Evolutionary conservation across 2,888 invertebrate species (phyloP).

Genomic region (Brassicogethes aeneus): DNA sequence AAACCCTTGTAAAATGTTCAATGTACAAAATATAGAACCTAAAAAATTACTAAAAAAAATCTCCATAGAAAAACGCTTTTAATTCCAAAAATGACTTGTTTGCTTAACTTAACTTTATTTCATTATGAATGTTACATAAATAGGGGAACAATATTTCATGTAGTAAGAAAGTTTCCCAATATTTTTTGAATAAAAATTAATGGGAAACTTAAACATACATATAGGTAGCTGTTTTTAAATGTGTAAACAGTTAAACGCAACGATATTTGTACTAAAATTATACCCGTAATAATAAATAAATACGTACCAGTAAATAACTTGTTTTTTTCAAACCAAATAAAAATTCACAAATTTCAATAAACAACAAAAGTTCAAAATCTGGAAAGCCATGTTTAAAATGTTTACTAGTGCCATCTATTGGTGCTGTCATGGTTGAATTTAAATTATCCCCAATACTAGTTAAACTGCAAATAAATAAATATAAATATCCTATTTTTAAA

Average conservation of each 20-base stretch:
- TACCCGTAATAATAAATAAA: slow-evolving; percentile 21
- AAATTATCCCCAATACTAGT: too few species aligned
- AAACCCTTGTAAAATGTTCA: slow-evolving; percentile 8
- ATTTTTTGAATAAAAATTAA: slow-evolving; percentile 3
- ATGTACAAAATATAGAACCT: slow-evolving; percentile 6
- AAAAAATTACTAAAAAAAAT: slow-evolving; percentile 4
- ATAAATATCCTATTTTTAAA: too few species aligned
- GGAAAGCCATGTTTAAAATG: too few species aligned
- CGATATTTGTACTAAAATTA: slow-evolving; percentile 31
- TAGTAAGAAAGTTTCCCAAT: slow-evolving; percentile 6
- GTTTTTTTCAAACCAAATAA: too few species aligned
- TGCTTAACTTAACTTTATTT: background rate
- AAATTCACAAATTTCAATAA: too few species aligned
- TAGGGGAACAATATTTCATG: slow-evolving; percentile 7
- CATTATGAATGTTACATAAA: slow-evolving; percentile 1
- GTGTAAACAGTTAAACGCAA: slow-evolving; percentile 16
- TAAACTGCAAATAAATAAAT: too few species aligned
- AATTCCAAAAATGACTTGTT: background rate
- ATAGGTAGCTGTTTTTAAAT: background rate
- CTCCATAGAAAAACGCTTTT: background rate
- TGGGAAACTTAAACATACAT: too few species aligned
- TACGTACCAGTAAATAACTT: slow-evolving; percentile 2
- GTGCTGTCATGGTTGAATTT: too few species aligned
- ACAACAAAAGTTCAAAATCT: too few species aligned
- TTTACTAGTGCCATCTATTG: too few species aligned